Evolutionary conservation across 1,140 invertebrate genomes (phyloP).

Genomic region (Ceratosolen fusciceps): DNA sequence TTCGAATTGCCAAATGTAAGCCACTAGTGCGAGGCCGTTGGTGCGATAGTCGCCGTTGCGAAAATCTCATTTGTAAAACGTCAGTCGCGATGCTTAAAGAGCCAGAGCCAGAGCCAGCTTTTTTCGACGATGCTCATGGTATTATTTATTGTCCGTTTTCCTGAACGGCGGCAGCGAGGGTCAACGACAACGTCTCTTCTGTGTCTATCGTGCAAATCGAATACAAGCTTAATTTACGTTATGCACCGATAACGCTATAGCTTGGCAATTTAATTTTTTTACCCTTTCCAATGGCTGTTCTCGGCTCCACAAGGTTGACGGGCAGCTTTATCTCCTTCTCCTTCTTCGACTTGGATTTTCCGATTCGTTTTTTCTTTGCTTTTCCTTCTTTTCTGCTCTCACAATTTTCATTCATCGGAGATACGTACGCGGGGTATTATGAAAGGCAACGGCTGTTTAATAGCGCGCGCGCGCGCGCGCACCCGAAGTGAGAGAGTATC

Average conservation of each 20-base stretch:
- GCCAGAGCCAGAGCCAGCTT: no score
- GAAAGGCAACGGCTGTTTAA: not conserved
- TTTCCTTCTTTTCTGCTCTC: not conserved
- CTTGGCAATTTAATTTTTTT: constrained; percentile 10
- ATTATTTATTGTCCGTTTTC: no score
- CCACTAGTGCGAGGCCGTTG: no score
- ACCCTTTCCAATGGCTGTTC: not conserved
- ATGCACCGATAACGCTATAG: constrained; percentile 10
- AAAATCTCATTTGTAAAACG: no score
- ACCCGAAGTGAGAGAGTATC: not conserved
- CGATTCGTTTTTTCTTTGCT: no score
- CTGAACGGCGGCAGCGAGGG: no score
- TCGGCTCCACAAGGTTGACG: not conserved
- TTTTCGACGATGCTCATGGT: no score
- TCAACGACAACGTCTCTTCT: not conserved
- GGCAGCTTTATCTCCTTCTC: not conserved
- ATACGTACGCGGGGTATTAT: not conserved
- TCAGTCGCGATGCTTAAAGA: no score
- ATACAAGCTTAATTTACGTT: constrained; percentile 22
- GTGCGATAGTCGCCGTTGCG: no score
- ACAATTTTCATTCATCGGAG: constrained; percentile 9
- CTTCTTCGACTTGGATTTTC: not conserved
- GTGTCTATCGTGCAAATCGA: constrained; percentile 23
- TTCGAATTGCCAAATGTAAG: no score
- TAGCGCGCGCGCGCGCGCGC: not conserved